phyloP scores from a whole-genome alignment of 2,797 vertebrate genomes.

The Phoebastria nigripes region DNA sequence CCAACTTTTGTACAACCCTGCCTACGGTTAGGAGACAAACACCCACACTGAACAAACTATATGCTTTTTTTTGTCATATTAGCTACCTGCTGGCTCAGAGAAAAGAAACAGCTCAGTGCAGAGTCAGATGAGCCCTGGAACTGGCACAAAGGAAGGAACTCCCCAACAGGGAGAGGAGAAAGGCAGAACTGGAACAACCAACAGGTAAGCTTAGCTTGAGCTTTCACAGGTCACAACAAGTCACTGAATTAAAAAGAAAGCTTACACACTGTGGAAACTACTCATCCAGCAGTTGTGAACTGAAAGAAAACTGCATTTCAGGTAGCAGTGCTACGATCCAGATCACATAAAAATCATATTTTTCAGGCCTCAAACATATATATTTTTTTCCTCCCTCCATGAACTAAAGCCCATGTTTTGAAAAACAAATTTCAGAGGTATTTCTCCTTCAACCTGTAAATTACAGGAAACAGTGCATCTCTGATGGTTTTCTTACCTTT shows the following conservation, averaged over 20 bases:
- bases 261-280: not conserved
- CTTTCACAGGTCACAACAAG: slow-evolving; percentile 29
- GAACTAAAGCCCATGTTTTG: not conserved
- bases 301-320: not conserved
- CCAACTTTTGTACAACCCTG: not conserved
- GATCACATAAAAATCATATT: rapidly evolving
- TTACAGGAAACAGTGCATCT: not conserved
- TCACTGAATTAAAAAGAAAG: not conserved
- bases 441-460: not conserved
- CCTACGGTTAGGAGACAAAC: not conserved
- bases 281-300: not conserved
- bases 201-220: not conserved
- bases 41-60: not conserved
- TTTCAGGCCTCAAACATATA: not conserved
- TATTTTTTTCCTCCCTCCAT: not conserved
- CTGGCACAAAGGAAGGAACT: not conserved
- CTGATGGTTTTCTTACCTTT: slow-evolving; percentile 82
- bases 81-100: not conserved
- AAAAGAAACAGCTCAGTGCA: not conserved
- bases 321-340: not conserved
- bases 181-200: not conserved
- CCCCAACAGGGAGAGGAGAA: not conserved
- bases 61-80: not conserved
- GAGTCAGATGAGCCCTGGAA: not conserved
- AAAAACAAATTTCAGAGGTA: not conserved